These are phyloP conservation scores for Circaetus cinerascens DNA, from an alignment of 2,113 vertebrate species.

Conservation along the genomic window DNA sequence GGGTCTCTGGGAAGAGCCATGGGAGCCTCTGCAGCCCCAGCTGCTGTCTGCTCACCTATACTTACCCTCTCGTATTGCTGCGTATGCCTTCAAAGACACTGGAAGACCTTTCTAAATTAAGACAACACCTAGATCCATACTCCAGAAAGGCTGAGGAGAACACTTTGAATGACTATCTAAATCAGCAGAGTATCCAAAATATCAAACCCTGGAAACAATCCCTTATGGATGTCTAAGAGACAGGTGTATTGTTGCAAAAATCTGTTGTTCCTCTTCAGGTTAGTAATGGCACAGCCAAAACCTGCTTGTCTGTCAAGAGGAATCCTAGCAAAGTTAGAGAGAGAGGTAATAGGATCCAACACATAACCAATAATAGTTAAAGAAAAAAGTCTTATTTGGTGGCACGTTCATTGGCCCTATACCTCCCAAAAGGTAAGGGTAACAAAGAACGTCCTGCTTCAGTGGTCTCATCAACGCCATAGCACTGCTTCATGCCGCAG, in stretches of 20 bases:
- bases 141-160: not conserved
- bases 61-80: not conserved
- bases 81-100: not conserved
- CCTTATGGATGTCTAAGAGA: not conserved
- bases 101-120: not conserved
- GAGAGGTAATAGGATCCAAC: not conserved
- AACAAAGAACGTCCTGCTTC: not conserved
- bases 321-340: not conserved
- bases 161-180: not conserved
- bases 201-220: not conserved
- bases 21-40: not conserved
- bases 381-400: not conserved
- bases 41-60: not conserved
- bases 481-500: fast-evolving
- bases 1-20: not conserved
- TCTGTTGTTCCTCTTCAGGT: not conserved
- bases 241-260: not conserved
- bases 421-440: not conserved
- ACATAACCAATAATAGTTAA: not conserved
- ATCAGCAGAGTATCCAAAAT: not conserved
- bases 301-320: not conserved
- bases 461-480: not conserved
- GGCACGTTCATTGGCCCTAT: not conserved
- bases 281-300: not conserved
- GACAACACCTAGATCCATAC: not conserved